phyloP scores from a whole-genome alignment of 1,140 invertebrate genomes.

The Planococcus citri region DNA sequence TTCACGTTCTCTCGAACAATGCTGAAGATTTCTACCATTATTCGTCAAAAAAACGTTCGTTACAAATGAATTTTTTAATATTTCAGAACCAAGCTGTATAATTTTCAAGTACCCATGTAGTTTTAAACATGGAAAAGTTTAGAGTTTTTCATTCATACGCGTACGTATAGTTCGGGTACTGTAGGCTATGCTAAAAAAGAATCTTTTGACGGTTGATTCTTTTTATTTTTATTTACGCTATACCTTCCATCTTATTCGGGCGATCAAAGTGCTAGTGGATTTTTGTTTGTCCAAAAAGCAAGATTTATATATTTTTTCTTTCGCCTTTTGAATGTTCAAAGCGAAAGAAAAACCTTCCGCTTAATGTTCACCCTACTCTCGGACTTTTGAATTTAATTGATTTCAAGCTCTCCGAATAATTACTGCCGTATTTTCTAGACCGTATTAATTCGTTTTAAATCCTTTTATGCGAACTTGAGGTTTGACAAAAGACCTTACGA shows the following conservation, averaged over 20 bases:
- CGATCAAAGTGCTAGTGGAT: not conserved
- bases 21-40: no score
- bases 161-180: no score
- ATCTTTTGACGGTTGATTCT: not conserved
- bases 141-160: no score
- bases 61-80: no score
- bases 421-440: constrained; percentile 17
- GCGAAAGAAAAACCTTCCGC: not conserved
- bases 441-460: constrained; percentile 18
- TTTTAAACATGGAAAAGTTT: no score
- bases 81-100: no score
- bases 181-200: no score
- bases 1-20: no score
- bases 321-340: not conserved
- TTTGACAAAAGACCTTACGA: constrained; percentile 17
- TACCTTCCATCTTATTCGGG: not conserved
- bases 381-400: constrained; percentile 18
- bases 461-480: not conserved
- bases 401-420: constrained; percentile 11
- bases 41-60: no score
- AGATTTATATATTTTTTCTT: not conserved
- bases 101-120: no score
- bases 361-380: constrained; percentile 1
- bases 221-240: not conserved
- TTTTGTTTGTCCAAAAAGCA: not conserved